Conservation (phyloP, 2,113 vertebrate species). For the Osmerus mordax region DNA sequence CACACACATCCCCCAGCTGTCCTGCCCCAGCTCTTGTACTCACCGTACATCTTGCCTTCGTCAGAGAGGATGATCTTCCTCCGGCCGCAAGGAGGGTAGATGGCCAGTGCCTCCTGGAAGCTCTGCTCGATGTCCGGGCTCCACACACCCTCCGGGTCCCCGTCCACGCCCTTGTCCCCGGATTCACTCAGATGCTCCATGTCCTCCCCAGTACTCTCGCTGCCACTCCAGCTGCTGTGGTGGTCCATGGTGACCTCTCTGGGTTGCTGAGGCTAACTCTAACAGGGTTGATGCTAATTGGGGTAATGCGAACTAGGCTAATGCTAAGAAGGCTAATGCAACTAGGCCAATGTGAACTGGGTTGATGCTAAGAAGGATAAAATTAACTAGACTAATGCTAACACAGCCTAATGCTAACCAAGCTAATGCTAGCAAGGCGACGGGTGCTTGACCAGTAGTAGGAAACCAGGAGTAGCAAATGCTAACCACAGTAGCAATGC, state of each 20-base stretch:
- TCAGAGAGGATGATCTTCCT: constrained; percentile 99
- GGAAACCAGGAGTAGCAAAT: no score
- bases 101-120: constrained; percentile 97
- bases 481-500: no score
- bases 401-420: no score
- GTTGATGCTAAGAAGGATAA: no score
- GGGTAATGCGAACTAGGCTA: not conserved
- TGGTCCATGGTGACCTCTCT: constrained; percentile 83
- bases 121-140: constrained; percentile 99
- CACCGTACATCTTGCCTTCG: constrained; percentile 98
- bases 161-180: constrained; percentile 92
- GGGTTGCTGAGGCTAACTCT: no score
- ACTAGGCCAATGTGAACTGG: no score
- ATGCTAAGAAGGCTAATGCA: no score
- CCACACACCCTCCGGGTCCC: constrained; percentile 97
- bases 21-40: constrained; percentile 56
- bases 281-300: constrained; percentile 52
- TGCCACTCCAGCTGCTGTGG: constrained; percentile 96
- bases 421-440: no score
- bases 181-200: constrained; percentile 95
- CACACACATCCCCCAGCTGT: not conserved
- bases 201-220: constrained; percentile 92
- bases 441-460: no score
- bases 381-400: no score
- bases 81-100: constrained; percentile 95